These are phyloP conservation scores for Aphis craccivora DNA, from an alignment of 1,140 invertebrate species.

Conservation along the genomic window DNA sequence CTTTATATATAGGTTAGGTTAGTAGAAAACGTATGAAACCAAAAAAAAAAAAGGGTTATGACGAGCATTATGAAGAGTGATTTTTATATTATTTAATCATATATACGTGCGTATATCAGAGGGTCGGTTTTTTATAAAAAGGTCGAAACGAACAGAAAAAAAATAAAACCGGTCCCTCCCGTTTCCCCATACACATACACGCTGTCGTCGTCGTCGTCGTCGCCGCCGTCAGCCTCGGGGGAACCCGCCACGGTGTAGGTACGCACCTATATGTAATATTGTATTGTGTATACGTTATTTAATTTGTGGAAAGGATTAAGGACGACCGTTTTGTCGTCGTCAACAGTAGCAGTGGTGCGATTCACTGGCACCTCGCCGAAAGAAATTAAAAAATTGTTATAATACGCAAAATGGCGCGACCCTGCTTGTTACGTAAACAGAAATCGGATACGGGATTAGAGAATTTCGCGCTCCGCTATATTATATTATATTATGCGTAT, in stretches of 20 bases:
- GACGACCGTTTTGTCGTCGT: conserved; percentile 54
- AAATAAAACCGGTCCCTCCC: conserved; percentile 55
- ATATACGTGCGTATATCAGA: neutral
- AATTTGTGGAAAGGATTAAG: conserved; percentile 56
- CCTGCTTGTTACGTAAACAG: conserved; percentile 54
- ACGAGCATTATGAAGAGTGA: conserved; percentile 54
- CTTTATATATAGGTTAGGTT: neutral
- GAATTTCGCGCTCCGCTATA: conserved; percentile 34
- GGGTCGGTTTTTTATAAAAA: conserved; percentile 54
- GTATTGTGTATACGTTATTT: neutral
- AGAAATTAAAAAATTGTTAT: conserved; percentile 56
- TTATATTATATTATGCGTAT: neutral
- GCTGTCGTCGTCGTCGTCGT: neutral
- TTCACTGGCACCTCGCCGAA: neutral
- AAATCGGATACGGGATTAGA: conserved; percentile 57
- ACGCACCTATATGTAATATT: neutral
- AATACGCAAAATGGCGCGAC: conserved; percentile 39
- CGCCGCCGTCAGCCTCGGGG: neutral
- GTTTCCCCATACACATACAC: neutral
- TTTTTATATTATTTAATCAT: conserved; percentile 50
- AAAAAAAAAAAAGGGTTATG: conserved; percentile 46
- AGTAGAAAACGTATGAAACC: conserved; percentile 33
- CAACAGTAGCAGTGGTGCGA: neutral
- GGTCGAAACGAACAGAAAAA: conserved; percentile 54
- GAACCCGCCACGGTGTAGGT: neutral